Evolutionary conservation across 2,888 invertebrate species (phyloP), one percentile per base, ranked within the genome.

Genomic region (Philereme vetulata): DNA sequence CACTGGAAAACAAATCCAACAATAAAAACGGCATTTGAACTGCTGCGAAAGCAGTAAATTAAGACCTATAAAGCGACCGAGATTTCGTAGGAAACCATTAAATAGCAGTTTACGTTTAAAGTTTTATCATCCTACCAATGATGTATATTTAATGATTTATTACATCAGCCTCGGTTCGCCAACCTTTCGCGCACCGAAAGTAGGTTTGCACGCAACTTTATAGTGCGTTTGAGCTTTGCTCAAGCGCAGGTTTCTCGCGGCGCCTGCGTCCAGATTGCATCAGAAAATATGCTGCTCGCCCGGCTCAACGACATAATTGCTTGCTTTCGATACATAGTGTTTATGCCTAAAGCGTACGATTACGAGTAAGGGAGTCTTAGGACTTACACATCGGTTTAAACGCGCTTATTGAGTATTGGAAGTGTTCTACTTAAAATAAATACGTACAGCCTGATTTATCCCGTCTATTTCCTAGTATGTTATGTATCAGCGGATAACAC

Each of bases 161-260:
- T 83, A 72, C 82, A 60, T 83, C 82, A 83, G 75, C 44, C 53
- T 49, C 47, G 52, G 58, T 62, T 64, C 45, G 57, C 47, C 54
- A 60, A 57, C 61, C 61, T 64, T 57, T 53, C 45, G 51, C 50
- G 49, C 36, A 54, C 51, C 45, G 49, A 57, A 60, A 58, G 61
- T 64, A 53, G 61, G 61, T 47, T 57, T 57, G 49, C 44, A 38
- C 52, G 59, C 63, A 63, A 55, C 51, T 67, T 60, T 50, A 54
- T 56, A 48, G 53, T 56, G 47, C 56, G 42, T 58, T 33, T 46
- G 62, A 65, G 66, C 65, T 65, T 63, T 47, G 62, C 60, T 65
- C 59, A 69, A 60, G 62, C 66, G 67, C 68, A 56, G 49, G 48
- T 59, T 64, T 68, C 72, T 72, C 60, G 64, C 55, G 56, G 55